Evolutionary conservation across 2,113 vertebrate species (phyloP), one percentile per base, ranked within the genome.

Genomic region (Rhinoderma darwinii): DNA sequence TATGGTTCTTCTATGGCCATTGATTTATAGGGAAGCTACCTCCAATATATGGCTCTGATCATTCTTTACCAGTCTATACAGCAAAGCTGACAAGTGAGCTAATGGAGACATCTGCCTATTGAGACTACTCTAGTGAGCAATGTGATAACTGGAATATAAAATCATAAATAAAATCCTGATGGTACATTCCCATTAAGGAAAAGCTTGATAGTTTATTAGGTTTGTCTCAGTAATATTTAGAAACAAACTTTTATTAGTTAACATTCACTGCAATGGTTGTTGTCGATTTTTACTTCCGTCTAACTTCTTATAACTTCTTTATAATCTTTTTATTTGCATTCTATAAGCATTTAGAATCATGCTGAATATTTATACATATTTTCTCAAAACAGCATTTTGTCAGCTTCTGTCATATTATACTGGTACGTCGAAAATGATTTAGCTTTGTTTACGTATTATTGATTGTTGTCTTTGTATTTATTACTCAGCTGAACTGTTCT

Each of bases 371-470:
- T 78, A 54, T 35, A 35, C 8, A 44, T 66, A 82, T 63, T 66
- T 82, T 43, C 59, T 30, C 8, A 44, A 44, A 27, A 17, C 56
- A 18, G 35, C 30, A 30, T 82, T 82, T 66, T 72, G 76, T 54
- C 74, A 79, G 27, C 43, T 32, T 66, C 75, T 54, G 15, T 86
- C 76, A 54, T 72, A 72, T 56, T 68, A 56, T 32, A 18, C 41
- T 7, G 56, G 56, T 18, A 20, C 15, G 74, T 86, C 61, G 43
- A 20, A 37, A 68, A 51, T 86, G 76, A 86, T 80, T 86, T 68
- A 66, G 76, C 77, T 80, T 70, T 86, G 76, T 80, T 86, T 80
- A 80, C 84, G 56, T 80, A 9, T 80, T 86, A 86, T 86, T 86
- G 84, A 86, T 86, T 86, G 84, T n/a, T 54, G 68, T 80, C 59